Conservation (phyloP, 2,113 vertebrate genomes). For the Silurus meridionalis region DNA sequence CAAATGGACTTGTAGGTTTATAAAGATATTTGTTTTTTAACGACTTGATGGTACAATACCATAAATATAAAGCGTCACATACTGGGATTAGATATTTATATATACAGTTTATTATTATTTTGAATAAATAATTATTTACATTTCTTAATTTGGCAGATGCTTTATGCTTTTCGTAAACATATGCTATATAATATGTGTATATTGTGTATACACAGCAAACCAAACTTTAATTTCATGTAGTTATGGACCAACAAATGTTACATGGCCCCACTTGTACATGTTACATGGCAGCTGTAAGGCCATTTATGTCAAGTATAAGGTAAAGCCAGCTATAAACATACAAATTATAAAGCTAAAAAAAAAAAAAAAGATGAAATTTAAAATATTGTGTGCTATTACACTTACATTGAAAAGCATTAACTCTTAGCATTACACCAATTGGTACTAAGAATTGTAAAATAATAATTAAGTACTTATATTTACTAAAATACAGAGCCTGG, state of each 20-base stretch:
- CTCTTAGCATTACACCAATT: not conserved
- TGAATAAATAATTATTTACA: too few relatives aligned
- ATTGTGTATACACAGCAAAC: not conserved
- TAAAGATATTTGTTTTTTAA: not conserved
- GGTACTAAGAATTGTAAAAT: not conserved
- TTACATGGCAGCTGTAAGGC: not conserved
- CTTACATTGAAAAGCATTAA: not conserved
- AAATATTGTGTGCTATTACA: not conserved
- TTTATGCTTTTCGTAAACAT: too few relatives aligned
- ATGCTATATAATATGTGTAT: too few relatives aligned
- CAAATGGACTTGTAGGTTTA: not conserved
- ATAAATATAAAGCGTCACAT: not conserved
- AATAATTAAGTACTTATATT: not conserved
- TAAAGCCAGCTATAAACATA: not conserved
- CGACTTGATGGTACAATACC: not conserved
- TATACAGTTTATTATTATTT: too few relatives aligned
- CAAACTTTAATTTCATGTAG: not conserved
- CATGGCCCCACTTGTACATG: not conserved
- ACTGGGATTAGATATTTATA: too few relatives aligned
- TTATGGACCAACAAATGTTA: not conserved
- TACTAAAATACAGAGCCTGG: too few relatives aligned
- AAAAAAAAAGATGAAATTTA: not conserved
- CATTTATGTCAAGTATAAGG: not conserved
- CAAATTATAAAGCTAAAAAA: not conserved
- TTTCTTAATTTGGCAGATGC: too few relatives aligned